Evolutionary conservation across 2,113 vertebrate genomes (phyloP), one percentile per base, ranked within the genome.

Genomic region (Dolichotis patagonum): DNA sequence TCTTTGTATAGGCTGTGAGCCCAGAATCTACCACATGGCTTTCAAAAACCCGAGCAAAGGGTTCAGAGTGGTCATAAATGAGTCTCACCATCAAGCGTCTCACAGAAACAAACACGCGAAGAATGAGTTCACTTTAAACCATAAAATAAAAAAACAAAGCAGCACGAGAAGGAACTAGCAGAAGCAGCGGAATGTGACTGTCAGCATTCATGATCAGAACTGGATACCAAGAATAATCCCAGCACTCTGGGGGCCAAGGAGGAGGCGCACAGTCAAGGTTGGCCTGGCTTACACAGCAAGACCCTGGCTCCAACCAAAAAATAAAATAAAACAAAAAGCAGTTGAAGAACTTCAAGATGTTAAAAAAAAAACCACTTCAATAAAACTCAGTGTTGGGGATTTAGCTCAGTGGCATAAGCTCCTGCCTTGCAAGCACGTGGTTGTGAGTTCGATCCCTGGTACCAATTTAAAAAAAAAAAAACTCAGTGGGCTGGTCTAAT

Each of bases 381-480:
- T 69, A 69, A 69, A 69, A 88, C 14, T 96, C 80, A 75, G 24
- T 28, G 13, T n/a, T n/a, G n/a, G n/a, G n/a, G n/a, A n/a, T n/a
- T n/a, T n/a, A n/a, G n/a, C n/a, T n/a, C n/a, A n/a, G n/a, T n/a
- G n/a, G n/a, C n/a, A n/a, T n/a, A n/a, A n/a, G n/a, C n/a, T n/a
- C n/a, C n/a, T n/a, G n/a, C n/a, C n/a, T n/a, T n/a, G n/a, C n/a
- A n/a, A n/a, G n/a, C n/a, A n/a, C n/a, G n/a, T n/a, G n/a, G n/a
- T n/a, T n/a, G n/a, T n/a, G n/a, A n/a, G n/a, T n/a, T n/a, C n/a
- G n/a, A n/a, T n/a, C n/a, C n/a, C n/a, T n/a, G n/a, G n/a, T n/a
- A n/a, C n/a, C n/a, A n/a, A n/a, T n/a, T 71, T 62, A 95, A 95
- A n/a, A 67, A n/a, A n/a, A n/a, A 67, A 30, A 63, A 69, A 69